Conservation (phyloP, 23 tunicate species). For the Phallusia fumigata region DNA sequence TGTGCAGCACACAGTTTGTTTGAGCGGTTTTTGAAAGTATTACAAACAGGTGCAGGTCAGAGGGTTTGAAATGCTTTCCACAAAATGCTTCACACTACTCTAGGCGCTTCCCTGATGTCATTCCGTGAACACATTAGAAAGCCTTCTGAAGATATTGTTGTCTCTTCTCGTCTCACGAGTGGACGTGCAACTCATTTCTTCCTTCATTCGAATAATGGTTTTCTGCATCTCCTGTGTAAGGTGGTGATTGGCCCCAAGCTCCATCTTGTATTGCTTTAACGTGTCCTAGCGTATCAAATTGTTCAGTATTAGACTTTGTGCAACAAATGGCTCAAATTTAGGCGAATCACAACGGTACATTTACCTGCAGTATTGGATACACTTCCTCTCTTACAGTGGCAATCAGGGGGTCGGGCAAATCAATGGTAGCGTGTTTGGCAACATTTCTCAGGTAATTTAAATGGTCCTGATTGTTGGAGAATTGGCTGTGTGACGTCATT, state of each 20-base stretch:
- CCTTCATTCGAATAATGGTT: conserved; percentile 33
- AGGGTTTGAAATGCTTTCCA: too few species aligned
- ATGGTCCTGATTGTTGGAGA: conserved; percentile 59
- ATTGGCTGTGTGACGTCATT: conserved; percentile 56
- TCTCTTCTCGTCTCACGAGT: conserved; percentile 34
- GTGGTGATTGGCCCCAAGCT: conserved; percentile 66
- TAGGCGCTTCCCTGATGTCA: background rate
- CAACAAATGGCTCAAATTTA: too few species aligned
- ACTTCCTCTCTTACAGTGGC: conserved; percentile 47
- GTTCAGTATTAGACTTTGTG: too few species aligned
- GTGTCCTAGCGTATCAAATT: conserved; percentile 38
- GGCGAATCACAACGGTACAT: too few species aligned
- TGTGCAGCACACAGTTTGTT: too few species aligned
- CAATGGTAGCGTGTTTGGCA: conserved; percentile 38
- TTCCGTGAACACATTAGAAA: conserved; percentile 25
- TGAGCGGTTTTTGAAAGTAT: too few species aligned
- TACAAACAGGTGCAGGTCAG: too few species aligned
- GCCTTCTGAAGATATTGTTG: conserved; percentile 12
- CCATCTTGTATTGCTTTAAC: conserved; percentile 67
- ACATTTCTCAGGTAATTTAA: conserved; percentile 42
- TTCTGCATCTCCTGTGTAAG: conserved; percentile 73
- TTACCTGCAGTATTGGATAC: conserved; percentile 42
- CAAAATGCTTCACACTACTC: too few species aligned
- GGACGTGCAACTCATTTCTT: conserved; percentile 9
- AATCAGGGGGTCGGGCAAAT: conserved; percentile 52